Percentiles rank a stretch among this genome's conserved stretches.
phyloP scores from a whole-genome alignment of 2,888 invertebrate species.

The Suillia variegata region DNA sequence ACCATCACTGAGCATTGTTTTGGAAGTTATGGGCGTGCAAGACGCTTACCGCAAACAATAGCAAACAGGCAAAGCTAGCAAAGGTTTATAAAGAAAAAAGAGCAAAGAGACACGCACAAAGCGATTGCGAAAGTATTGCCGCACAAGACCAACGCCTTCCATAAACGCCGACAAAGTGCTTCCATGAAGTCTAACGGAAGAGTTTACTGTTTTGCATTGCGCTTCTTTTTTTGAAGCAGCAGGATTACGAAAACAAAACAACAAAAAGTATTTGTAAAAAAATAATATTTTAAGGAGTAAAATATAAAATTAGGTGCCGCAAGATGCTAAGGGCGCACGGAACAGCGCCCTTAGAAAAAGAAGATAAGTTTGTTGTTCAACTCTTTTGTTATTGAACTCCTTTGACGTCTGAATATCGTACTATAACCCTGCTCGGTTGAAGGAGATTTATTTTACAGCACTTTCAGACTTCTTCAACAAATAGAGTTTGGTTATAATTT shows the following conservation, averaged over 20 bases:
- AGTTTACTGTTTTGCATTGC: neutral
- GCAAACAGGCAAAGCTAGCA: neutral
- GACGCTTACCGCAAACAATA: neutral
- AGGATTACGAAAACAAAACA: neutral
- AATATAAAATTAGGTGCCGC: too few relatives aligned
- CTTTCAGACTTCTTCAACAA: too few relatives aligned
- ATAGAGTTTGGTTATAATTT: too few relatives aligned
- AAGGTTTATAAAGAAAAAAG: neutral
- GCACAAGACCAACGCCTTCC: neutral
- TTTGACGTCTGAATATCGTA: too few relatives aligned
- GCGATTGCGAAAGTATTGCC: conserved; percentile 11
- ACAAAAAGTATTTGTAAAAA: neutral
- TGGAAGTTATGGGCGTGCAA: neutral
- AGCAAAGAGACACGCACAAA: neutral
- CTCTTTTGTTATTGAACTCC: conserved; percentile 27
- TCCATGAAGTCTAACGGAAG: neutral
- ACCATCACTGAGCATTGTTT: neutral
- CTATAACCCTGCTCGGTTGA: too few relatives aligned
- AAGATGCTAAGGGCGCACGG: too few relatives aligned
- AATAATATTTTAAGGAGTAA: neutral
- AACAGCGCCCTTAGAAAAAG: too few relatives aligned
- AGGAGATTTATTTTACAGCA: too few relatives aligned
- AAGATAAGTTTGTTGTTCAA: conserved; percentile 31
- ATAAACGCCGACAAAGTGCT: conserved; percentile 1
- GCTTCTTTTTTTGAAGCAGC: too few relatives aligned